Percentiles rank a stretch among this genome's conserved stretches.
Conservation (phyloP, 2,797 vertebrate species). For the Crotalus adamanteus region DNA sequence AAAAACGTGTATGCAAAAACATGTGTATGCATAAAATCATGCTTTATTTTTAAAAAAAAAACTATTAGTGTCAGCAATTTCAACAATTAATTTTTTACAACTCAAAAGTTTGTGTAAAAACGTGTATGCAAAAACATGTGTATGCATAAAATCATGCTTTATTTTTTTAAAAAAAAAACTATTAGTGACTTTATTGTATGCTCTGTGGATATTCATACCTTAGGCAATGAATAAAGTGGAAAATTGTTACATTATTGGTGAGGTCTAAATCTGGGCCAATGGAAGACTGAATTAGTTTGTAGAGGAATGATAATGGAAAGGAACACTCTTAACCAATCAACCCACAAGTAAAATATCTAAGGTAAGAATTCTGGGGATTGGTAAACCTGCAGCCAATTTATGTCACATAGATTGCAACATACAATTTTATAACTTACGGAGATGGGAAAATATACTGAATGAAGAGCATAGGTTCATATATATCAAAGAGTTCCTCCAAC, state of each 20-base stretch:
- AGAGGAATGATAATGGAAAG: conserved; percentile 46
- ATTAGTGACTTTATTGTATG: not conserved
- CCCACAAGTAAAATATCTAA: conserved; percentile 41
- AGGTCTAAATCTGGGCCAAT: conserved; percentile 22
- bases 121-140: not conserved
- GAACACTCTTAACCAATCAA: conserved; percentile 47
- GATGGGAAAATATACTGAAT: conserved; percentile 60
- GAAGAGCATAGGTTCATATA: conserved; percentile 66
- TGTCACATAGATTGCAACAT: conserved; percentile 67
- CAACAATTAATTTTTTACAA: not conserved
- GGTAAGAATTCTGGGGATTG: conserved; percentile 43
- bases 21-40: not conserved
- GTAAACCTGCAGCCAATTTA: conserved; percentile 44
- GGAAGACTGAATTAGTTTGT: conserved; percentile 23
- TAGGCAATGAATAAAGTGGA: conserved; percentile 19
- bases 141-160: not conserved
- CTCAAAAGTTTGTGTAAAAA: not conserved
- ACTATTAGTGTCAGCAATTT: conserved; percentile 21
- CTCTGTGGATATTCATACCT: conserved; percentile 4
- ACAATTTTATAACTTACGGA: conserved; percentile 66
- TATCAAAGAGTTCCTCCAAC: conserved; percentile 66
- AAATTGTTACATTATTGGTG: not conserved
- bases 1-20: not conserved
- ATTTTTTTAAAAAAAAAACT: conserved; percentile 13
- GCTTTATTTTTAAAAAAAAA: not conserved